phyloP scores from a whole-genome alignment of 2,113 vertebrate species.

The Hydropotes inermis region DNA sequence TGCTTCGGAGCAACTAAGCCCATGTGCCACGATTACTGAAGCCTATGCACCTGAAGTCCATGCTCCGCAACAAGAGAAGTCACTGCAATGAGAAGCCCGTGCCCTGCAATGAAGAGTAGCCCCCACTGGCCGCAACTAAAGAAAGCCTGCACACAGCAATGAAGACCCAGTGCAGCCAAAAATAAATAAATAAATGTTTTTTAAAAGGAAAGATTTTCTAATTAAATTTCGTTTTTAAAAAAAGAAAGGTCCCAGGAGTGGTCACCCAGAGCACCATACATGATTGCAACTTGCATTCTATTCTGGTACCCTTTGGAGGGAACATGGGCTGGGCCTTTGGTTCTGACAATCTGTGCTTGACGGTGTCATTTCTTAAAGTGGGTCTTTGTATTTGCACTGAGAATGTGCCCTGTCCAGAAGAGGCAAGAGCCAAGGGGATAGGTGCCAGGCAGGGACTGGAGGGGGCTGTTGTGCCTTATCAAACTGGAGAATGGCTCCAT shows the following conservation, averaged over 20 bases:
- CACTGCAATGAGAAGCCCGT: neutral
- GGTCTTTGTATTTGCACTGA: neutral
- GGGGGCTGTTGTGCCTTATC: neutral
- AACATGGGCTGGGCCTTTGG: neutral
- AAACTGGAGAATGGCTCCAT: neutral
- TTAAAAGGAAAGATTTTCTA: neutral
- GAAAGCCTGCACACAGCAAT: neutral
- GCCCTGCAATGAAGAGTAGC: neutral
- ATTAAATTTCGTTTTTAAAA: neutral
- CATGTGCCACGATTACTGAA: neutral
- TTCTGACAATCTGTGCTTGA: neutral
- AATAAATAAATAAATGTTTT: neutral
- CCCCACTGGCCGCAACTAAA: neutral
- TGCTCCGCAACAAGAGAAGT: neutral
- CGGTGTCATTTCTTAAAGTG: neutral
- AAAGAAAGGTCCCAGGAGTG: neutral
- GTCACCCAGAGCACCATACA: neutral
- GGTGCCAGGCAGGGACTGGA: neutral
- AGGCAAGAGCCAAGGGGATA: neutral
- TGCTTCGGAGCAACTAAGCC: rapidly evolving
- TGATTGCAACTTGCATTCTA: neutral
- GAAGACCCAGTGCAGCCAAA: neutral
- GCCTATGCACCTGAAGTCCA: neutral
- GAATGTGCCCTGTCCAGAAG: neutral
- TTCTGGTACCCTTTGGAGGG: neutral